Evolutionary conservation across 2,888 invertebrate species (phyloP), one percentile per base, ranked within the genome.

Genomic region (Tachina grossa): DNA sequence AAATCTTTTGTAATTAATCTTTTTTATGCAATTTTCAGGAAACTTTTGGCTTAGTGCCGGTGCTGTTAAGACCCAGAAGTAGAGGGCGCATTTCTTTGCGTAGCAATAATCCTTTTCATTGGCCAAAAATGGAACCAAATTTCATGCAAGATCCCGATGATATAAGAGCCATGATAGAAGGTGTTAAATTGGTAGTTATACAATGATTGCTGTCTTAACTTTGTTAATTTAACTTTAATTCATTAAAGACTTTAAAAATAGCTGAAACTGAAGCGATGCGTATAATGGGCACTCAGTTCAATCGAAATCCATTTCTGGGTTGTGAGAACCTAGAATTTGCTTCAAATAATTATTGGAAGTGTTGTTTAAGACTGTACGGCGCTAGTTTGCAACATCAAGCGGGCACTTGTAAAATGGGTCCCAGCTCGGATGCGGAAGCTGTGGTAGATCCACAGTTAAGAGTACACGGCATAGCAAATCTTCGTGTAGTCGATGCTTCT

Each of bases 61-160:
- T 97, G 31, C 92, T 97, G 41, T 93, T 97, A 90, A 94, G 96
- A 22, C 97, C 97, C 0, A 95, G 95, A 79, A 97, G 97, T 88
- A 93, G 95, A 19, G 97, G 97, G 0, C 93, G 96, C 63, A 93
- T 97, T 65, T 94, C 93, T 19, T 93, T 99, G 69, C 94, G 94
- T 81, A 96, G 96, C 75, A 92, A 93, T 0, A 95, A 96, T 93
- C 97, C 97, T 0, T 93, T 94, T 39, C 95, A 96, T 74, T 95
- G 95, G 92, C 98, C 98, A 0, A 93, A 94, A 75, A 95, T 98
- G 89, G 94, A 96, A 68, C 95, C 97, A 0, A 97, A 98, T 93
- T 98, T 97, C 92, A 96, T 97, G 90, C 93, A 95, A 75, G 93
- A 96, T 89, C 94, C 94, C 5, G 94, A 95, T 43, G 98, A 98